These are phyloP conservation scores for Eretmocerus hayati DNA, from an alignment of 2,888 invertebrate species.

Conservation along the genomic window DNA sequence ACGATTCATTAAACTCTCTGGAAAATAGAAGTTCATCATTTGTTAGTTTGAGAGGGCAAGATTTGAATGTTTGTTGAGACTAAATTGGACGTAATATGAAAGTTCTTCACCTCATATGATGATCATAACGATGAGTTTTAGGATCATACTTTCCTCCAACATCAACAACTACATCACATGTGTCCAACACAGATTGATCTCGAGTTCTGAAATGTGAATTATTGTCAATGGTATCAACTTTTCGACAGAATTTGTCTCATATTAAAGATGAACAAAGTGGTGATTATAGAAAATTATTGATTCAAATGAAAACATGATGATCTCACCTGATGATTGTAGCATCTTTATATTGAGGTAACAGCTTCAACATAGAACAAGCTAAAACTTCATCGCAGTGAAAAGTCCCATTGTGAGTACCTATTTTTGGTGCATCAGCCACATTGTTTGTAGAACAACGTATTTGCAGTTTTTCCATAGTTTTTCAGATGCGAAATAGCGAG, in stretches of 20 bases:
- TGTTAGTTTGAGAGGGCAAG: neutral
- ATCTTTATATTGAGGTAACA: slow-evolving; percentile 70
- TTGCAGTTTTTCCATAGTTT: no score
- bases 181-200: slow-evolving; percentile 54
- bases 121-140: slow-evolving; percentile 74
- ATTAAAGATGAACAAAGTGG: no score
- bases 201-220: slow-evolving; percentile 54
- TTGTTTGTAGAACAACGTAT: no score
- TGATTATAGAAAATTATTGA: neutral
- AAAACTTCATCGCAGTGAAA: slow-evolving; percentile 94
- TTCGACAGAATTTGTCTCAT: no score
- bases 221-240: slow-evolving; percentile 2
- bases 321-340: slow-evolving; percentile 64
- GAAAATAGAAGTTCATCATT: slow-evolving; percentile 6
- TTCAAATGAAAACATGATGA: neutral
- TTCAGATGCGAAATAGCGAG: no score
- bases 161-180: slow-evolving; percentile 72
- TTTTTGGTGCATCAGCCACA: no score
- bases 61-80: neutral
- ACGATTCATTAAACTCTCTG: slow-evolving; percentile 36
- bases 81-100: no score
- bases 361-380: slow-evolving; percentile 84
- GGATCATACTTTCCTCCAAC: slow-evolving; percentile 85
- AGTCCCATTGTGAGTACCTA: slow-evolving; percentile 72
- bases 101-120: slow-evolving; percentile 70